Evolutionary conservation across 2,113 vertebrate species (phyloP).

Genomic region (Camelus bactrianus): DNA sequence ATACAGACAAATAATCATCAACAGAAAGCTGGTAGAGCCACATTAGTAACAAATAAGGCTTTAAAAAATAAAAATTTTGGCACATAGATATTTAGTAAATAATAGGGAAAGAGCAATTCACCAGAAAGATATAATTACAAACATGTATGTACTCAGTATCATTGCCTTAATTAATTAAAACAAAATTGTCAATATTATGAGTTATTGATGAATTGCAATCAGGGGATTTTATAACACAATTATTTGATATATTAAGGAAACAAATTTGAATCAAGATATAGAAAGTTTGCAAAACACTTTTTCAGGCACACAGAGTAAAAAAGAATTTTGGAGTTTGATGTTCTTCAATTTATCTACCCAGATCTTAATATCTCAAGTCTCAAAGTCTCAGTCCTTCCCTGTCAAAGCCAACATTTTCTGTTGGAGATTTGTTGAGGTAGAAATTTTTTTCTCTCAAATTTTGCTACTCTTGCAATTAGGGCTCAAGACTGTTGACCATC

Average conservation of each 20-base stretch:
- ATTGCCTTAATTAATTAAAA: background rate
- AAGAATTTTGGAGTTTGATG: background rate
- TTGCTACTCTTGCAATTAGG: background rate
- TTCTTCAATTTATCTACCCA: background rate
- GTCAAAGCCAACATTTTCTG: background rate
- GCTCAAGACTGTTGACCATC: background rate
- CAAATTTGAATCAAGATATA: background rate
- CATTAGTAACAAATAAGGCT: background rate
- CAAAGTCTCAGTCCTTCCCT: background rate
- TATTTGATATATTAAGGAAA: background rate
- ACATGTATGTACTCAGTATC: background rate
- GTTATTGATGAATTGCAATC: background rate
- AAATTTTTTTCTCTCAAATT: background rate
- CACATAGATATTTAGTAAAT: background rate
- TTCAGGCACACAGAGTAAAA: background rate
- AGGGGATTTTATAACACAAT: background rate
- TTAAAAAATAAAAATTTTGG: background rate
- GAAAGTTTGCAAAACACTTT: background rate
- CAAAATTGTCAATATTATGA: background rate
- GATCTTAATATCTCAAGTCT: background rate
- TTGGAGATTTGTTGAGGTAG: background rate
- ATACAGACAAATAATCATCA: background rate
- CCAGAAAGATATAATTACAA: background rate
- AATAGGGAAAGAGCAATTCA: background rate
- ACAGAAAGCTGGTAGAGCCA: background rate